phyloP scores from a whole-genome alignment of 2,888 invertebrate genomes.

The Tenthredo distinguenda region DNA sequence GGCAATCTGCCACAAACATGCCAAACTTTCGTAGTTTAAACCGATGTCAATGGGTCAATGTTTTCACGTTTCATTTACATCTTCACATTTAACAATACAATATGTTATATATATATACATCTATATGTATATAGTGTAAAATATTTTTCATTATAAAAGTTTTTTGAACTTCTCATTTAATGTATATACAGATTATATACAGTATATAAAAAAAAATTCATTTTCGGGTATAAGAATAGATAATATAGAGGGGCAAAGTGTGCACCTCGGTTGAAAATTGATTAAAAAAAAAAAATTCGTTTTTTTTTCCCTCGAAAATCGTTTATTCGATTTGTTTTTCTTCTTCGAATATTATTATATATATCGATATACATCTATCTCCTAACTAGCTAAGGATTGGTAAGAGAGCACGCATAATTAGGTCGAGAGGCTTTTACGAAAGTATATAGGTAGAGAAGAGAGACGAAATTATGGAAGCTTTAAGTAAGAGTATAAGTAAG shows the following conservation, averaged over 20 bases:
- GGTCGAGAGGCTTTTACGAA: slow-evolving; percentile 43
- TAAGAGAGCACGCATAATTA: slow-evolving; percentile 43
- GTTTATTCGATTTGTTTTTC: neutral
- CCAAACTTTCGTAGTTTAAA: slow-evolving; percentile 13
- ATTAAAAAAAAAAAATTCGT: neutral
- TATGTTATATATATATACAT: too few relatives aligned
- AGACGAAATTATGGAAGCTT: slow-evolving; percentile 49
- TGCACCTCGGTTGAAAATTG: too few relatives aligned
- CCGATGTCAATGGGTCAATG: slow-evolving; percentile 23
- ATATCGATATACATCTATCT: neutral
- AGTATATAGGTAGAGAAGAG: slow-evolving; percentile 15
- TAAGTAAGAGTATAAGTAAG: slow-evolving; percentile 40
- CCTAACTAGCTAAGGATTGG: neutral
- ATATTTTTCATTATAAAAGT: too few relatives aligned
- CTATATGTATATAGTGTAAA: too few relatives aligned
- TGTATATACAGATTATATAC: too few relatives aligned
- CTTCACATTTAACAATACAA: neutral
- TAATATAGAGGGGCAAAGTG: too few relatives aligned
- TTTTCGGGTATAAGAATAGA: too few relatives aligned
- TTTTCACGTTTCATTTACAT: neutral
- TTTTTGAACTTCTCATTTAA: too few relatives aligned
- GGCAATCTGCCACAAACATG: slow-evolving; percentile 11
- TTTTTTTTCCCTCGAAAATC: neutral
- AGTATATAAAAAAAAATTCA: too few relatives aligned
- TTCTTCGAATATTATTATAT: neutral